Evolutionary conservation across 2,888 invertebrate species (phyloP), one percentile per base, ranked within the genome.

Genomic region (Pseudoips prasinana): DNA sequence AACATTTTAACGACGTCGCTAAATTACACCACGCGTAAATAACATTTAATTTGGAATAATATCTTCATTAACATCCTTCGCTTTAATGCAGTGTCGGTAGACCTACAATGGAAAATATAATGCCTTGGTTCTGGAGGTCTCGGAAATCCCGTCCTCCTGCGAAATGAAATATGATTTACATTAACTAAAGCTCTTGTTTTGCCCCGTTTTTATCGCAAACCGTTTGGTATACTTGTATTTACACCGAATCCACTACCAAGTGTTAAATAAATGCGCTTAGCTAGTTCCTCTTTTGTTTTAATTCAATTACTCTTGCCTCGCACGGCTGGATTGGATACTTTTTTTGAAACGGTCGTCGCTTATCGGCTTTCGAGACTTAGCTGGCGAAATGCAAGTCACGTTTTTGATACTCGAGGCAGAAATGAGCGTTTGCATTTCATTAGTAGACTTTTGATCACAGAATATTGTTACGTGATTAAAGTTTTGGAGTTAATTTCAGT

Each of bases 161-260:
- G 57, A 66, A 73, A 74, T 82, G 82, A 83, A 81, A 81, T 82
- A 83, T 81, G 80, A 81, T 72, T 64, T 75, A 65, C 79, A 81
- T 83, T 82, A 78, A 73, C 65, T 66, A 70, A 78, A 80, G 72
- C 79, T 72, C 80, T 73, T 70, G 76, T 75, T 77, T 68, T 75
- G 73, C 74, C 59, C 67, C 71, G 7, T 78, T 81, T 81, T 81
- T 79, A 73, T 74, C 75, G 62, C 58, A 46, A 64, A 72, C 58
- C 61, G 60, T 73, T 76, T 69, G 59, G 63, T 56, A 61, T 60
- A 60, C 66, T 72, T 64, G 65, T 76, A 66, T 72, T 72, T 67
- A 68, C 63, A 58, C 69, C 64, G 66, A 65, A 64, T 66, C 59
- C 55, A 56, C 61, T 71, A 64, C 61, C 39, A 62, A 74, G 66